A percentile compares a stretch with the other conserved stretches of the same genome.
Conservation (phyloP, 2,797 vertebrate genomes). For the Pagetopsis macropterus region DNA sequence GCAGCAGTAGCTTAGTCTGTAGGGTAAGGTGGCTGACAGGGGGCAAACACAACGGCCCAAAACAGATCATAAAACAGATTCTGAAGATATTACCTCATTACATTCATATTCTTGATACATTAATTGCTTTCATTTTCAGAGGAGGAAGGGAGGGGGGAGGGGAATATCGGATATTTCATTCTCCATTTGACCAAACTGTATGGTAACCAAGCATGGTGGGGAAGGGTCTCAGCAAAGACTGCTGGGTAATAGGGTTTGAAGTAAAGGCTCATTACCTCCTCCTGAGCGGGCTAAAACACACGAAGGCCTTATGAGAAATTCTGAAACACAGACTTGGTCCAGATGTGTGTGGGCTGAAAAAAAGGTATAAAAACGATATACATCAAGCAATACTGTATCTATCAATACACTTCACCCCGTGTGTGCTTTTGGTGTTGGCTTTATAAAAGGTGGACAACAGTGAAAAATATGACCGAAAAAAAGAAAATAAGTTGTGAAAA, state of each 20-base stretch:
- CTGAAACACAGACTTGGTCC: constrained; percentile 6
- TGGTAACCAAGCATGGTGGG: constrained; percentile 4
- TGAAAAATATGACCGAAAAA: no score
- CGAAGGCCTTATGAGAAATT: constrained; percentile 30
- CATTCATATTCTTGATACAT: constrained; percentile 10
- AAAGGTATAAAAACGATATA: no score
- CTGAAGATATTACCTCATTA: neutral
- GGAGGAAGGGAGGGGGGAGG: neutral
- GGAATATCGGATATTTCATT: constrained; percentile 12
- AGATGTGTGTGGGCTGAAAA: constrained; percentile 4
- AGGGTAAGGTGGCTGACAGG: no score
- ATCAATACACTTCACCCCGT: no score
- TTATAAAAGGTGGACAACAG: no score
- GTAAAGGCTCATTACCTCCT: constrained; percentile 55
- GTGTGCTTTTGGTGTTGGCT: no score
- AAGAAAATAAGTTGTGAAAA: no score
- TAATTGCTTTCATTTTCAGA: constrained; percentile 12
- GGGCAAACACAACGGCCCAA: neutral
- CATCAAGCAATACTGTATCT: no score
- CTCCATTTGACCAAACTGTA: constrained; percentile 23
- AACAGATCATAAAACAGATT: constrained; percentile 18
- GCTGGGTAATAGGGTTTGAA: constrained; percentile 51
- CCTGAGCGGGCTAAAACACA: constrained; percentile 16
- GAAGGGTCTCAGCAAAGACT: constrained; percentile 16
- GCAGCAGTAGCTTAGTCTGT: no score